Conservation (phyloP, 2,797 vertebrate genomes). For the Tragelaphus eurycerus region DNA sequence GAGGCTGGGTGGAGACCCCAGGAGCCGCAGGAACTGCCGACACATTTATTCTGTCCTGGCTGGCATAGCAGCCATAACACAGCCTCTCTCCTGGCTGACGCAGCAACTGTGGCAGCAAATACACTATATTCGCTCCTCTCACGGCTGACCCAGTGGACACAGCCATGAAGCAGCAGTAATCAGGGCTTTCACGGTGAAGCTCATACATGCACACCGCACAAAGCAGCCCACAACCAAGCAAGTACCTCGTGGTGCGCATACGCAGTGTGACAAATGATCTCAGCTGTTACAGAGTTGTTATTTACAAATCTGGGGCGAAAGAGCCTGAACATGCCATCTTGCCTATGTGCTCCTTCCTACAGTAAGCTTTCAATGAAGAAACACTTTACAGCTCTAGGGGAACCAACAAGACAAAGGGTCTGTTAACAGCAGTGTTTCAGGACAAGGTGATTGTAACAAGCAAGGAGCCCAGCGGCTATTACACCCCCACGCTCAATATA, state of each 20-base stretch:
- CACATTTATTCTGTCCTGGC: neutral
- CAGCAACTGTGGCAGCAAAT: neutral
- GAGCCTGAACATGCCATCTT: neutral
- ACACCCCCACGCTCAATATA: neutral
- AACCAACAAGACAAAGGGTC: neutral
- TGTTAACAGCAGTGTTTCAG: neutral
- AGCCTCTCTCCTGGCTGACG: neutral
- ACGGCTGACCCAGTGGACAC: rapidly evolving
- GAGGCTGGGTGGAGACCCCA: neutral
- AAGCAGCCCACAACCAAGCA: neutral
- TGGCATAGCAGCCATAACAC: neutral
- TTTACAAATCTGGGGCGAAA: neutral
- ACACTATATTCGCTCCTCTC: neutral
- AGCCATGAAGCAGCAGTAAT: neutral
- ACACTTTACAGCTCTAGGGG: neutral
- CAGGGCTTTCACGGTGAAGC: neutral
- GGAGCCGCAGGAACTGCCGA: neutral
- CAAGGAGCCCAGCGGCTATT: neutral
- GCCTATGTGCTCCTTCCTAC: neutral
- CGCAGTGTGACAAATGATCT: rapidly evolving
- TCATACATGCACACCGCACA: rapidly evolving
- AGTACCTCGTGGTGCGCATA: neutral
- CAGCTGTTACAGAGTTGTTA: neutral
- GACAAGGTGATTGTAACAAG: neutral
- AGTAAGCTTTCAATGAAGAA: neutral